Conservation (phyloP, 2,888 invertebrate genomes). For the Beris morrisii region DNA sequence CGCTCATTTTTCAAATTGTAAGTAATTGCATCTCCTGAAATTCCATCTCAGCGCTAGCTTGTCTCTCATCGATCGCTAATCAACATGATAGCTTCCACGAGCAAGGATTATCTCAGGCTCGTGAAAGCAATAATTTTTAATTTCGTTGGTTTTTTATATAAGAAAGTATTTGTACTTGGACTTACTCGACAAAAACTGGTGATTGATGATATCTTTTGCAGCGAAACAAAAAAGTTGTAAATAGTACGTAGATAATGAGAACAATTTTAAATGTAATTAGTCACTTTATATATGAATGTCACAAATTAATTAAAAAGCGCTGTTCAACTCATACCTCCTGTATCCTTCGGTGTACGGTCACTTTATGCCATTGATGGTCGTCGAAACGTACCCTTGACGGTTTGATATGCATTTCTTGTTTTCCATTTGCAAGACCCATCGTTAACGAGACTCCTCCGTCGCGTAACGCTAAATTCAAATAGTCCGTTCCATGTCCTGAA, state of each 20-base stretch:
- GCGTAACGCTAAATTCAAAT: constrained; percentile 82
- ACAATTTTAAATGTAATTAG: constrained; percentile 28
- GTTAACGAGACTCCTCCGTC: constrained; percentile 87
- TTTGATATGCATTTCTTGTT: constrained; percentile 86
- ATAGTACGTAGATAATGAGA: neutral
- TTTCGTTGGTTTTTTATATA: neutral
- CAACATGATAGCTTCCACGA: too few relatives aligned
- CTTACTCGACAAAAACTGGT: constrained; percentile 87
- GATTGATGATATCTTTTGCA: constrained; percentile 74
- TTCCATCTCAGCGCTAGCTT: constrained; percentile 21
- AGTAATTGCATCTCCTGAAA: constrained; percentile 35
- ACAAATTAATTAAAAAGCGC: constrained; percentile 12
- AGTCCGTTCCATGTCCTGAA: constrained; percentile 85
- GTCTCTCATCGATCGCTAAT: too few relatives aligned
- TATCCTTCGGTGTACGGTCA: constrained; percentile 84
- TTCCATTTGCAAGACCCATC: constrained; percentile 88
- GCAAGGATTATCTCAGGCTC: too few relatives aligned
- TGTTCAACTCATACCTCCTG: constrained; percentile 72
- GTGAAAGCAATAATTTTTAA: too few relatives aligned
- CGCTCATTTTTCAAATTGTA: constrained; percentile 14
- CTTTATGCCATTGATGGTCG: constrained; percentile 95
- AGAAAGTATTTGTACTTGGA: neutral
- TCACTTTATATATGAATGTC: neutral
- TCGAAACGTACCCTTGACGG: constrained; percentile 88
- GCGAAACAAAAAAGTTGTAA: constrained; percentile 49